Evolutionary conservation across 2,113 vertebrate genomes (phyloP).

Genomic region (Electrona antarctica): DNA sequence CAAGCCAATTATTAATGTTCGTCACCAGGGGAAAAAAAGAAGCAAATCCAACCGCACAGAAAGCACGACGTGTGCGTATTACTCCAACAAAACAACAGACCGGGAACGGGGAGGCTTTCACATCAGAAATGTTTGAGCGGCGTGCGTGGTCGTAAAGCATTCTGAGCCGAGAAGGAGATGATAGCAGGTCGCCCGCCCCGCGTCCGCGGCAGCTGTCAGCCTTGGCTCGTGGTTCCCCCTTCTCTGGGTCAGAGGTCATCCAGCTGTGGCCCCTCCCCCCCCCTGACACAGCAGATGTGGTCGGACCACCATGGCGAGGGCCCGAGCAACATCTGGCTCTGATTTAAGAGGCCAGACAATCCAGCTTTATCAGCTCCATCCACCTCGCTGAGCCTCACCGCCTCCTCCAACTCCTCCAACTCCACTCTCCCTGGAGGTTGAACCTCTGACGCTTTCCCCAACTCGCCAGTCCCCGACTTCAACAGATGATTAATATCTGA

Average conservation of each 20-base stretch:
- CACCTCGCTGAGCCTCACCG: slow-evolving; percentile 60
- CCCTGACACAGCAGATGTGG: slow-evolving; percentile 77
- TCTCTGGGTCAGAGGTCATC: slow-evolving; percentile 76
- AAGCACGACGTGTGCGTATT: neutral
- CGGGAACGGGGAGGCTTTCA: too few relatives aligned
- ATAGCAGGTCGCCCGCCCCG: slow-evolving; percentile 68
- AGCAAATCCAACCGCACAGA: neutral
- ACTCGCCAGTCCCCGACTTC: slow-evolving; percentile 61
- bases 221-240: slow-evolving; percentile 77
- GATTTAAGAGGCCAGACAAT: slow-evolving; percentile 78
- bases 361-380: slow-evolving; percentile 78
- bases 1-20: neutral
- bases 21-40: neutral
- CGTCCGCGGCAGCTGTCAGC: slow-evolving; percentile 74
- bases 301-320: slow-evolving; percentile 77
- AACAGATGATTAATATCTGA: slow-evolving; percentile 65
- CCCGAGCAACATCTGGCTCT: slow-evolving; percentile 79
- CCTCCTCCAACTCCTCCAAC: slow-evolving; percentile 34
- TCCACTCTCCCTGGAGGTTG: slow-evolving; percentile 63
- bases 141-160: slow-evolving; percentile 50
- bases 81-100: too few relatives aligned
- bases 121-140: slow-evolving; percentile 16
- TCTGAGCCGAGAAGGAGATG: slow-evolving; percentile 51
- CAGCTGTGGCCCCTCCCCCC: slow-evolving; percentile 78
- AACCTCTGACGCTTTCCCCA: slow-evolving; percentile 73